Percentiles rank a stretch among this genome's conserved stretches.
Conservation (phyloP, 2,113 vertebrate genomes). For the Parotia lawesii region DNA sequence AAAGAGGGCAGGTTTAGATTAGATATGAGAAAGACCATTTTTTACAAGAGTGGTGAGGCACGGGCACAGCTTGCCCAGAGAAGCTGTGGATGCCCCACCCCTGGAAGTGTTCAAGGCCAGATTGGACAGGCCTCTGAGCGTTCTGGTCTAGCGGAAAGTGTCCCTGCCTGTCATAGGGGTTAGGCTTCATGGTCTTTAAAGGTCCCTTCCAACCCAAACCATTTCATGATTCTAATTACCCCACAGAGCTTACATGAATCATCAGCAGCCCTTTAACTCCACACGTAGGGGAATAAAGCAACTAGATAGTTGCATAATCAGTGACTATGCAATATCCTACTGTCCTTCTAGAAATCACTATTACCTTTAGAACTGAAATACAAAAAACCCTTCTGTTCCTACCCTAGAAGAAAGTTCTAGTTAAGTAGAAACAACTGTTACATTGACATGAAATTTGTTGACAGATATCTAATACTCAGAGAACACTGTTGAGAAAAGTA, state of each 20-base stretch:
- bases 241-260: background rate
- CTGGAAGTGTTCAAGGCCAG: background rate
- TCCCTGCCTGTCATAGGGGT: background rate
- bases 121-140: accelerated
- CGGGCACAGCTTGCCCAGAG: background rate
- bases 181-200: background rate
- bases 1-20: background rate
- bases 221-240: background rate
- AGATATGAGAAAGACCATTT: background rate
- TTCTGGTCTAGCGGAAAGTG: background rate
- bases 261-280: background rate
- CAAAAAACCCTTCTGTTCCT: background rate
- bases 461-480: background rate
- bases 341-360: background rate
- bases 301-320: background rate
- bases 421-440: background rate
- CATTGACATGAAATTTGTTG: background rate
- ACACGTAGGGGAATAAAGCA: background rate
- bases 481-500: background rate
- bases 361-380: background rate
- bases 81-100: background rate
- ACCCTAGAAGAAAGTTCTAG: background rate
- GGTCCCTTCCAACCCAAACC: background rate
- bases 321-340: background rate
- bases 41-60: background rate